Conservation (phyloP, 2,888 invertebrate genomes). For the Lepidochrysops patricia region DNA sequence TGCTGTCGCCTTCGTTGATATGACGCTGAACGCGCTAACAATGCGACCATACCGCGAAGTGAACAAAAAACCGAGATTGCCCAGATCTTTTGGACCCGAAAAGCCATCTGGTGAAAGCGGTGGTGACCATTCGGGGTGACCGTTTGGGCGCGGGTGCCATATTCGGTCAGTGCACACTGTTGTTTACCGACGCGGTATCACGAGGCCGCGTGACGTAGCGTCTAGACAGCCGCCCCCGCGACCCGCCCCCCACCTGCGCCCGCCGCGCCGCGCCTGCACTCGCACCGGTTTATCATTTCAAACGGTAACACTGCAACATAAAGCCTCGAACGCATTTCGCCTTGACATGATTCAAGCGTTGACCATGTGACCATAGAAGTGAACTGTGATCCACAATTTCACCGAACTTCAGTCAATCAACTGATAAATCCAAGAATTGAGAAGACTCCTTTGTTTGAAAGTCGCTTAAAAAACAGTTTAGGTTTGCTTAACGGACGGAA, state of each 20-base stretch:
- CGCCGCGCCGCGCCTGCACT: constrained; percentile 45
- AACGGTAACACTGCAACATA: constrained; percentile 62
- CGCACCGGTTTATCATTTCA: constrained; percentile 68
- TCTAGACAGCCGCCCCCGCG: constrained; percentile 60
- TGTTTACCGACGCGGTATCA: constrained; percentile 75
- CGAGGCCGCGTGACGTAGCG: constrained; percentile 77
- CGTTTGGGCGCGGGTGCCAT: constrained; percentile 52
- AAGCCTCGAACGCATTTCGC: constrained; percentile 32
- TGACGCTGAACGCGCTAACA: too few species aligned
- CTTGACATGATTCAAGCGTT: constrained; percentile 26
- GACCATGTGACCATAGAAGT: too few species aligned
- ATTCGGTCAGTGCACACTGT: constrained; percentile 73
- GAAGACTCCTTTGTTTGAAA: too few species aligned
- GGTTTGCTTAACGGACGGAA: too few species aligned
- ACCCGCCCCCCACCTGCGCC: constrained; percentile 38
- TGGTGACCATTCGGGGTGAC: constrained; percentile 39
- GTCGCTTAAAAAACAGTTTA: too few species aligned
- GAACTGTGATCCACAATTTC: too few species aligned
- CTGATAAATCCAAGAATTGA: too few species aligned
- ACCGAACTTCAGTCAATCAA: too few species aligned
- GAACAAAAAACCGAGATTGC: too few species aligned
- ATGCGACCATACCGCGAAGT: too few species aligned
- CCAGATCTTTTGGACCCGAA: neutral
- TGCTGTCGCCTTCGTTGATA: too few species aligned
- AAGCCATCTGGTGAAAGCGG: constrained; percentile 12